Evolutionary conservation across 2,888 invertebrate genomes (phyloP), one percentile per base, ranked within the genome.

Genomic region (Dioctria linearis): DNA sequence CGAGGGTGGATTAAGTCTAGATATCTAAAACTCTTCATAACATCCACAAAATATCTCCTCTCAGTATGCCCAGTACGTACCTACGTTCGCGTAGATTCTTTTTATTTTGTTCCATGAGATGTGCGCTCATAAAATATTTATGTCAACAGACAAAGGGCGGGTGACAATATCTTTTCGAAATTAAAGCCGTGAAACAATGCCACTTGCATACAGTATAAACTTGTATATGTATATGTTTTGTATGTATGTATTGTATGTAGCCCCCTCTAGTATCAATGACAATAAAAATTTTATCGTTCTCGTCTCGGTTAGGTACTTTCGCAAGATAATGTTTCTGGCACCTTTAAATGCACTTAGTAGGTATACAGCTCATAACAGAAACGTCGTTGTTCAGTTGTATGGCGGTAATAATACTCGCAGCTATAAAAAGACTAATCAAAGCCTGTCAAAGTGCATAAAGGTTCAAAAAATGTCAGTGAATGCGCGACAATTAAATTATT

Each of bases 231-330:
- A n/a, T 25, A 25, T 25, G 25, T 25, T 25, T n/a, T n/a, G n/a
- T 25, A 25, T 1, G 25, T 25, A 25, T 25, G 25, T 25, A 25
- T 25, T 25, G 25, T 25, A 25, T 25, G 25, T 2, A 25, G 25
- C 2, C n/a, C 11, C 54, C 0, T 54, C 54, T 5, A 54, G 11
- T 54, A 54, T 4, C 54, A 54, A n/a, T 11, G 54, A 6, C 54
- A 54, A 54, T 54, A 54, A 54, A 54, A 54, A n/a, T 54, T 54
- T 54, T 54, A 54, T 54, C n/a, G 54, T n/a, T 54, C 11, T n/a
- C 25, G 25, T 25, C 25, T 25, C 25, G 25, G 25, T 25, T 25
- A 57, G 8, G 4, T 11, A 61, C 61, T 25, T 25, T 61, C 25
- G 25, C 6, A 37, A n/a, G 25, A 61, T 61, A 61, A 25, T 39